phyloP scores from a whole-genome alignment of 1,140 invertebrate genomes.

The Drosophila nebulosa region DNA sequence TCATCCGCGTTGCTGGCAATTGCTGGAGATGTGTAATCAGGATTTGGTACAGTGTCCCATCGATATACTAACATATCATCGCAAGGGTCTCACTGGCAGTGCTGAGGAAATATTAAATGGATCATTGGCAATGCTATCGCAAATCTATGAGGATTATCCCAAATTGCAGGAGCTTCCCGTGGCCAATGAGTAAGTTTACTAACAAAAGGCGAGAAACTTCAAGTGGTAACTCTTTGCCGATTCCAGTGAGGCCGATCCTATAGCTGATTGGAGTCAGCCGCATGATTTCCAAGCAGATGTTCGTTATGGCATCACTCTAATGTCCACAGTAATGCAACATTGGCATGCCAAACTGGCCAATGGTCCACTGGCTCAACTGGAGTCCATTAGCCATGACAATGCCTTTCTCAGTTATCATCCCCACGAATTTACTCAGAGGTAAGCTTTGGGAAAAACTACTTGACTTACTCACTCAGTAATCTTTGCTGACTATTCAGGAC shows the following conservation, averaged over 20 bases:
- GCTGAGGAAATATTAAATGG: conserved; percentile 72
- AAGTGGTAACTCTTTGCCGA: not conserved
- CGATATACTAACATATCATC: conserved; percentile 81
- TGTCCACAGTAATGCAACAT: conserved; percentile 77
- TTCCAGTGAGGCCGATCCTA: conserved; percentile 82
- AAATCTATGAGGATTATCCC: conserved; percentile 75
- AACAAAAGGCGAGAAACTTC: not conserved
- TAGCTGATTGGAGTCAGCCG: conserved; percentile 81
- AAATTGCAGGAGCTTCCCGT: conserved; percentile 74
- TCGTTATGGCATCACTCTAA: conserved; percentile 81
- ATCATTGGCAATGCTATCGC: conserved; percentile 69
- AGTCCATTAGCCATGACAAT: conserved; percentile 82
- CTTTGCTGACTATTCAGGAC: conserved; percentile 40
- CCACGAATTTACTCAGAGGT: conserved; percentile 81
- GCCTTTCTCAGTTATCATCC: conserved; percentile 82
- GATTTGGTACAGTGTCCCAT: conserved; percentile 75
- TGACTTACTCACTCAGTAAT: not conserved
- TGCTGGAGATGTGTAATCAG: conserved; percentile 79
- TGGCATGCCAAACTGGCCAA: conserved; percentile 70
- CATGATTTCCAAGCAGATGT: conserved; percentile 81
- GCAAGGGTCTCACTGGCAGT: conserved; percentile 81
- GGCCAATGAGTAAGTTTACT: conserved; percentile 80
- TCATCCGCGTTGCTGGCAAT: conserved; percentile 82
- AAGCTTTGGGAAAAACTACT: not conserved
- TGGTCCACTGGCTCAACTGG: conserved; percentile 55